Evolutionary conservation across 1,140 invertebrate species (phyloP).

Genomic region (Ctenoplectra terminalis): DNA sequence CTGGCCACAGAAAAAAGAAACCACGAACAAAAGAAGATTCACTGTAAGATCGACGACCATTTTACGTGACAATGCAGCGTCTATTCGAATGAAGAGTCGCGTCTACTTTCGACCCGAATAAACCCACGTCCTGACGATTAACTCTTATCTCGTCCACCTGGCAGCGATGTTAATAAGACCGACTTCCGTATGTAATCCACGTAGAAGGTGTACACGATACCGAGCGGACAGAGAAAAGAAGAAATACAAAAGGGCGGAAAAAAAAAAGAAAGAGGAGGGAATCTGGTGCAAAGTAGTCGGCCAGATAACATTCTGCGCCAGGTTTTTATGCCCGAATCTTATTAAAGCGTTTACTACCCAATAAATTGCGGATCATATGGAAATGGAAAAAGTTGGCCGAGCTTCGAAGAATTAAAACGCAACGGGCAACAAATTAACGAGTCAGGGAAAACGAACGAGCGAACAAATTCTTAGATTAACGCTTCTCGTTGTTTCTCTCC

Average conservation of each 20-base stretch:
- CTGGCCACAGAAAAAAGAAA: no score
- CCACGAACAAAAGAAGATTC: no score
- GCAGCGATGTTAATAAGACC: constrained; percentile 29
- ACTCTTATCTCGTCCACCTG: constrained; percentile 46
- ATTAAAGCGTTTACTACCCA: constrained; percentile 1
- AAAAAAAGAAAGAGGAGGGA: background rate
- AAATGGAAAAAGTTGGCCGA: background rate
- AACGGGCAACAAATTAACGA: background rate
- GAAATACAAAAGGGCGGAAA: background rate
- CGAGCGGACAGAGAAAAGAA: background rate
- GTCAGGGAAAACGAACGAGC: background rate
- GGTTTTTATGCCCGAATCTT: background rate
- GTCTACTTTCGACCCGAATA: background rate
- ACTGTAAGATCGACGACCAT: no score
- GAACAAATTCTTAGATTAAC: constrained; percentile 32
- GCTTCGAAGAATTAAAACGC: background rate
- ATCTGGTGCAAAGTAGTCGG: background rate
- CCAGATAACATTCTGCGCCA: background rate
- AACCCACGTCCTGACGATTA: constrained; percentile 34
- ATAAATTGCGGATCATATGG: constrained; percentile 19
- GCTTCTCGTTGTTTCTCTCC: background rate
- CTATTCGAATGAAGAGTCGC: background rate
- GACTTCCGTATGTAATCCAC: constrained; percentile 31
- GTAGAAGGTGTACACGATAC: background rate
- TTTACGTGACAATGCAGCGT: no score